Percentiles rank a stretch among this genome's conserved stretches.
These are phyloP conservation scores for Rhinophrynus dorsalis DNA, from an alignment of 2,797 vertebrate species.

Conservation along the genomic window DNA sequence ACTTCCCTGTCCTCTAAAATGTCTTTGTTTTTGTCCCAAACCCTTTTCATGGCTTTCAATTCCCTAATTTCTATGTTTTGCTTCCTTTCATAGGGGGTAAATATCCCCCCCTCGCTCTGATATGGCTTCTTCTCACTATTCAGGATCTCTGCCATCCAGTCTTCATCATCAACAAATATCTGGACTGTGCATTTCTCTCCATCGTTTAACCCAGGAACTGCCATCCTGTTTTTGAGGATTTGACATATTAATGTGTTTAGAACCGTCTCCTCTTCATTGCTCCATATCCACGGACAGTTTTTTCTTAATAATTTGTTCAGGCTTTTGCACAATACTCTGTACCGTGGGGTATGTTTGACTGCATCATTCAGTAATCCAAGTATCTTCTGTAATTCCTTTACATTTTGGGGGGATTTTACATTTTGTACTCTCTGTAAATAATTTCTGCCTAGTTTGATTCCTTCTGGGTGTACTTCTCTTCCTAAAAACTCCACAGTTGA, in stretches of 20 bases:
- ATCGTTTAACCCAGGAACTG: neutral
- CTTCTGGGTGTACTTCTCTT: neutral
- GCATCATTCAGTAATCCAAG: neutral
- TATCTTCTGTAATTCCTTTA: neutral
- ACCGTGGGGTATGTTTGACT: neutral
- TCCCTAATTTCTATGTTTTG: neutral
- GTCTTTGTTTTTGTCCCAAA: neutral
- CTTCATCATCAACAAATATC: neutral
- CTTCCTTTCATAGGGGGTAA: neutral
- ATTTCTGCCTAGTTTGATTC: neutral
- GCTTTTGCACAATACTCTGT: neutral
- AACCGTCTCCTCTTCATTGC: accelerated
- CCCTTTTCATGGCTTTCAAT: constrained; percentile 7
- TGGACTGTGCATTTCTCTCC: neutral
- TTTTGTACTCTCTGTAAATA: neutral
- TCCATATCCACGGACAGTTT: neutral
- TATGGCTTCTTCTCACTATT: constrained; percentile 9
- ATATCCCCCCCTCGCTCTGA: neutral
- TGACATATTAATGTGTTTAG: neutral
- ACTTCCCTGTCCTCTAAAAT: neutral
- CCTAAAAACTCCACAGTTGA: constrained; percentile 3
- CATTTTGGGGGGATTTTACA: neutral
- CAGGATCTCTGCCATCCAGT: constrained; percentile 17
- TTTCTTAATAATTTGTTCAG: neutral
- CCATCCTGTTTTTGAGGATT: neutral